Evolutionary conservation across 2,888 invertebrate genomes (phyloP), one percentile per base, ranked within the genome.

Genomic region (Oxystoma pomonae): DNA sequence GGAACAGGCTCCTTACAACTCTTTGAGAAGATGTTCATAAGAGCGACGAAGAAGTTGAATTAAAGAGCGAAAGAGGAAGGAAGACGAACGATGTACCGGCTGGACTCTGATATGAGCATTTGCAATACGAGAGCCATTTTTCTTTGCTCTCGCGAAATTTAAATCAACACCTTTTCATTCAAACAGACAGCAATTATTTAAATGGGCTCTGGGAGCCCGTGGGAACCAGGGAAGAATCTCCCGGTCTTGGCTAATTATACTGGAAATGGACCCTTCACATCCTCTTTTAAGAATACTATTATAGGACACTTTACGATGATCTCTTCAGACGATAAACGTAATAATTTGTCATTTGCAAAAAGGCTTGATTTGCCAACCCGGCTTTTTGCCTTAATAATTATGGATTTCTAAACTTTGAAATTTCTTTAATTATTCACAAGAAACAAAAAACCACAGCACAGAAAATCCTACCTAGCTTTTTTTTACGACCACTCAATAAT

Each of bases 121-220:
- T 72, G 74, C 74, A 74, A 73, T 69, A 68, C 68, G 71, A 72
- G 69, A 69, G 60, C 68, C 68, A 70, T 69, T 69, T 71, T 63
- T 71, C 68, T 71, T 68, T 61, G 63, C 60, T 57, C 67, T 73
- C 70, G 73, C 73, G 72, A 74, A 74, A 73, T 73, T 74, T 70
- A 71, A 73, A 72, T 73, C 73, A 72, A 72, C 73, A 73, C 74
- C 73, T 72, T 72, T 73, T 71, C 68, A 62, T 68, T 60, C 57
- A 62, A 65, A 67, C 61, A 66, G 66, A 66, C 66, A 66, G 66
- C 66, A 66, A 66, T 66, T 66, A 66, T 66, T 66, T 66, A 64
- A 66, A 58, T 66, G 66, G 64, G 55, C 64, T 35, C 35, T 35
- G 59, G 58, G 63, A 55, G 55, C 64, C 66, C 66, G 66, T 66